Evolutionary conservation across 2,113 vertebrate species (phyloP).

Genomic region (Acrocephalus kingi): DNA sequence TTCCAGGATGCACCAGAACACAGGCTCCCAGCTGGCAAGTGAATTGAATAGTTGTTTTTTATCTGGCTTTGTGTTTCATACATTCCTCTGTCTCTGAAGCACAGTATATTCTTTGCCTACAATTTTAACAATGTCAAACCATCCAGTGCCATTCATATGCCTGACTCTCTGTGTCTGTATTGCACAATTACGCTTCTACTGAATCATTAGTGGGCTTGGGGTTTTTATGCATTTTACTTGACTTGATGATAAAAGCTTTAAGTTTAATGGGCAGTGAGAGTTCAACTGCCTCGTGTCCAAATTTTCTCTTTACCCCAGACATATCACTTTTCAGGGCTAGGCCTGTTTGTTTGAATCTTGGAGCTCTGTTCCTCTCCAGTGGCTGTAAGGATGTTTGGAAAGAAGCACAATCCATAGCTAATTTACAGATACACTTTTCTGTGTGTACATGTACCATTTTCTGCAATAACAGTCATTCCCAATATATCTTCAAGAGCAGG

Average conservation of each 20-base stretch:
- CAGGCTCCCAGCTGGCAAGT: not conserved
- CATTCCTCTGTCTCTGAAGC: not conserved
- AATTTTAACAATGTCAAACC: not conserved
- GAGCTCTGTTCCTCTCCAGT: not conserved
- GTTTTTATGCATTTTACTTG: not conserved
- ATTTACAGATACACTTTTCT: not conserved
- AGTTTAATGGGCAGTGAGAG: not conserved
- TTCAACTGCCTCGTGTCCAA: not conserved
- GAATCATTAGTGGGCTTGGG: not conserved
- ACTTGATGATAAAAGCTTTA: not conserved
- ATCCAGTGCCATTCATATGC: not conserved
- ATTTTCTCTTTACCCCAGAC: not conserved
- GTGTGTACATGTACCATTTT: not conserved
- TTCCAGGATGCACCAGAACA: not conserved
- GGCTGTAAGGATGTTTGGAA: not conserved
- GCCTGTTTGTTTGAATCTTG: not conserved
- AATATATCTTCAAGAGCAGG: not conserved
- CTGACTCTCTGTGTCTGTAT: not conserved
- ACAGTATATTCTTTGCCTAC: not conserved
- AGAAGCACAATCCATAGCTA: not conserved
- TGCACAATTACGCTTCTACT: not conserved
- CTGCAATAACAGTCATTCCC: not conserved
- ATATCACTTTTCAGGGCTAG: not conserved
- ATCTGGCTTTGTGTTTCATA: not conserved
- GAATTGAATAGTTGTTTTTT: not conserved